Base-by-base conservation (phyloP, 1,140 invertebrate species). In the Macrobrachium rosenbergii region DNA sequence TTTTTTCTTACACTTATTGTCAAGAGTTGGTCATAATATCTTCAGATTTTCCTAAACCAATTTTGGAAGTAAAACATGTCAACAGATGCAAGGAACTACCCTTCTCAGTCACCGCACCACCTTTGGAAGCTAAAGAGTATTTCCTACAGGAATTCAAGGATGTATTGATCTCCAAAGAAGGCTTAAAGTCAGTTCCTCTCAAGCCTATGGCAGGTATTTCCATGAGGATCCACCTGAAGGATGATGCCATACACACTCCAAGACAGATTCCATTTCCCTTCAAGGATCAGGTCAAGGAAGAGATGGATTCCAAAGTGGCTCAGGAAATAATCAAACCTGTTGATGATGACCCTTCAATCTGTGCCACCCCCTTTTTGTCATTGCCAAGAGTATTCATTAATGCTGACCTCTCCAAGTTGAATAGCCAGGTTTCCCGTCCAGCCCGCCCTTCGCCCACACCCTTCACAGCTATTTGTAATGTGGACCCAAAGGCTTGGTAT, bases 221-320 rank as follows among this genome's bases (percentile, higher is more conserved):
- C 14, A 73, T 73, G 69, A 16, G 21, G 69, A 73, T 73, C 69
- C 69, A 73, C 69, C 69, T 73, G 16, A 19, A 73, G 69, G 69
- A 37, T 45, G 0, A n/a, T 37, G 52, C 52, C 12, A 2, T 52
- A 10, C 52, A 52, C 52, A 52, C 8, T 52, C 52, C 8, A 8
- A 12, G 52, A 52, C 7, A 0, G 6, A 52, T 12, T 52, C 52
- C 52, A 52, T 52, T 12, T 52, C 2, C 6, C 21, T 73, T 73
- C 21, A 21, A 16, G 2, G 21, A 17, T 5, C 62, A 64, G 2
- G 5, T 21, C 62, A 16, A 16, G 21, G 21, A 21, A 5, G 16
- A 64, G 72, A 75, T 75, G 17, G 17, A 23, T 37, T 78, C 37
- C 17, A 11, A 3, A 7, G 28, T 78, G 12, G 23, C 28, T 2